These are phyloP conservation scores for Dryococelus australis DNA, from an alignment of 2,888 invertebrate species.

Conservation along the genomic window DNA sequence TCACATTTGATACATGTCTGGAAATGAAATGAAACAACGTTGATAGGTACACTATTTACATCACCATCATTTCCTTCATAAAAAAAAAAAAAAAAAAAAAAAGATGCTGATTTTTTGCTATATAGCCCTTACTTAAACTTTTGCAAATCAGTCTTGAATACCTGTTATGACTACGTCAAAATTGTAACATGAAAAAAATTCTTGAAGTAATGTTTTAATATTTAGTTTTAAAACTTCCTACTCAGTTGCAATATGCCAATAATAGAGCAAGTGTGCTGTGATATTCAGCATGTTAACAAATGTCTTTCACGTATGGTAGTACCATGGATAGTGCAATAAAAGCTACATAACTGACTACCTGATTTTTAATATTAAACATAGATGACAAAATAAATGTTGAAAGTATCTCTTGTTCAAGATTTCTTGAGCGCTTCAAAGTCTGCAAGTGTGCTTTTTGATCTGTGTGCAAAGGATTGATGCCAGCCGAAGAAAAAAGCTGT, in stretches of 20 bases:
- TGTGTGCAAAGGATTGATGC: slow-evolving; percentile 1
- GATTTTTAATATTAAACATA: background rate
- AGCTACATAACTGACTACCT: background rate
- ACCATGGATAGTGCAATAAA: background rate
- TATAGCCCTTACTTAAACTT: background rate
- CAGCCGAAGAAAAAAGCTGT: slow-evolving; percentile 16
- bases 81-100: too few relatives aligned
- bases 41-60: too few relatives aligned
- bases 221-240: background rate
- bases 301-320: background rate
- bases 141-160: background rate
- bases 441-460: background rate
- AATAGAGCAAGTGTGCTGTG: background rate
- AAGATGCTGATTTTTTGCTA: too few relatives aligned
- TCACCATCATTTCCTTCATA: too few relatives aligned
- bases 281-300: background rate
- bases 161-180: background rate
- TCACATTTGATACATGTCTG: too few relatives aligned
- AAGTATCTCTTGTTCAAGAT: background rate
- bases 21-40: too few relatives aligned
- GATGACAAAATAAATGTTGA: background rate
- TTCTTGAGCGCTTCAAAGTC: background rate
- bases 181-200: background rate
- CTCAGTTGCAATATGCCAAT: background rate
- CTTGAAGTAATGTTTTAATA: background rate